Evolutionary conservation across 2,797 vertebrate species (phyloP).

Genomic region (Acrossocheilus fasciatus): DNA sequence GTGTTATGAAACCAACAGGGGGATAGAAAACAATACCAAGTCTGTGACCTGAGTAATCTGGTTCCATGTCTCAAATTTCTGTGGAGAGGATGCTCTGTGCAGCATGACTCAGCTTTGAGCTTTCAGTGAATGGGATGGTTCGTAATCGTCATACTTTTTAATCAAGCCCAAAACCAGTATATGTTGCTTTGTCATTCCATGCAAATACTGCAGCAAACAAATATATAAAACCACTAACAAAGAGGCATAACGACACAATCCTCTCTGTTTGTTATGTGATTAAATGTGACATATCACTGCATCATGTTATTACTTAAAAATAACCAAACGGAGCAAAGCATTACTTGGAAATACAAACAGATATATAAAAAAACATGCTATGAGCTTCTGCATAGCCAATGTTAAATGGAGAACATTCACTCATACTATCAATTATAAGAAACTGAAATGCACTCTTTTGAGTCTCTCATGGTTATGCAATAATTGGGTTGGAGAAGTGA

Average conservation of each 20-base stretch:
- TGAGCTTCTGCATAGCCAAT: neutral
- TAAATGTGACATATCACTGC: slow-evolving; percentile 19
- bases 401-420: neutral
- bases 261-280: slow-evolving; percentile 52
- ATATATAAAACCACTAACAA: slow-evolving; percentile 57
- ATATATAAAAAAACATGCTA: slow-evolving; percentile 1
- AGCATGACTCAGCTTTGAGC: slow-evolving; percentile 56
- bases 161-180: slow-evolving; percentile 31
- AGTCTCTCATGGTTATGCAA: neutral
- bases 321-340: neutral
- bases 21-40: slow-evolving; percentile 69
- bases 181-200: slow-evolving; percentile 65
- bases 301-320: slow-evolving; percentile 5
- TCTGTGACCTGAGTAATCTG: slow-evolving; percentile 72
- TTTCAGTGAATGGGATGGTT: slow-evolving; percentile 66
- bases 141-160: slow-evolving; percentile 62
- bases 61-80: slow-evolving; percentile 70
- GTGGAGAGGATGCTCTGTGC: slow-evolving; percentile 52
- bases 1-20: slow-evolving; percentile 71
- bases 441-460: neutral
- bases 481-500: slow-evolving; percentile 20
- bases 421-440: neutral
- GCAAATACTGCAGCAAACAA: slow-evolving; percentile 61
- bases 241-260: slow-evolving; percentile 55
- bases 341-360: neutral